Base-by-base conservation (phyloP, 1,140 invertebrate genomes). In the Doryteuthis pealeii region DNA sequence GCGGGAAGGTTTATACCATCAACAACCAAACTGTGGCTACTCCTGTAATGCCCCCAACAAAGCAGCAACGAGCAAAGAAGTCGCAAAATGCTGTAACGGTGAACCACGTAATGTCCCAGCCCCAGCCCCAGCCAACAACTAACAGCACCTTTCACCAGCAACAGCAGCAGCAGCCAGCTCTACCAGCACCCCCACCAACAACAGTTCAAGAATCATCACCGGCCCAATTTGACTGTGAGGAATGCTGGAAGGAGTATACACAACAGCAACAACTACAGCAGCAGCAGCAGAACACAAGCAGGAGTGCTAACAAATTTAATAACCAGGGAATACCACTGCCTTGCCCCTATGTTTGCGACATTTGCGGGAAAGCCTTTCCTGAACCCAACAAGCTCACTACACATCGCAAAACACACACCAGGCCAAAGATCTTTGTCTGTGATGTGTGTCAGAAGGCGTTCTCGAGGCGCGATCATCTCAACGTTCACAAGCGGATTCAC, bases 391-490 rank as follows among this genome's bases (percentile, higher is more conserved):
- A 77, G 54, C 70, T 77, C 12, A 31, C 33, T 28, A 72, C 74
- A 10, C 76, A 77, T 65, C 88, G 31, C 18, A 40, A 76, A 18
- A 43, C 62, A 71, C 72, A 77, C 58, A 66, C 67, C 22, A 70
- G 54, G 95, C 93, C 95, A 35, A 54, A 96, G 74, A 73, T 70
- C 8, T 80, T 72, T 45, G 40, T 66, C 33, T 80, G 80, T 77
- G 72, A 79, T 31, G 67, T 79, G 54, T 96, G 95, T 86, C 95
- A 94, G 8, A 93, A 93, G 58, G 92, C 94, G 85, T 96, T 97
- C 85, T 95, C 94, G 72, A 90, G 94, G 40, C 94, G 95, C 83
- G 94, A 95, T 83, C 95, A 95, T 86, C 92, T 90, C 90, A 92
- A 86, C 92, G 93, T 90, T 91, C 93, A 82, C 90, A 88, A 92